Conservation (phyloP, 2,113 vertebrate species). For the Catharus minimus region DNA sequence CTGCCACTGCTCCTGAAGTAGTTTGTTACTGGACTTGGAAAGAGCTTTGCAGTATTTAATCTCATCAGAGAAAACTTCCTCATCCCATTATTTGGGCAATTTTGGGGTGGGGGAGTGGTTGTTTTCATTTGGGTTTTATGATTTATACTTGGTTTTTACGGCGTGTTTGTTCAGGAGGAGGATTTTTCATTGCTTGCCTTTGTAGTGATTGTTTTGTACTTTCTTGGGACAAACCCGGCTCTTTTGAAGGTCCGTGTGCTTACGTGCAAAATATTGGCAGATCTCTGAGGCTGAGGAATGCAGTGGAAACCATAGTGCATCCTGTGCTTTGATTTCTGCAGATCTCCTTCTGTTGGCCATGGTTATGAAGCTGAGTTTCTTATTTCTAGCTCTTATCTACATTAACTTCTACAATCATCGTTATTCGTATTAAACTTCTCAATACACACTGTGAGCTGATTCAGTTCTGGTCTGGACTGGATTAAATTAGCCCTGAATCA, state of each 20-base stretch:
- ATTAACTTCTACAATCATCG: fast-evolving
- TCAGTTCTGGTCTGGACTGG: neutral
- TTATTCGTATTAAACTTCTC: fast-evolving
- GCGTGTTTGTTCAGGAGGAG: conserved; percentile 70
- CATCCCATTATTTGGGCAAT: conserved; percentile 59
- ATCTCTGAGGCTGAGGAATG: conserved; percentile 60
- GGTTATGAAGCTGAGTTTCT: conserved; percentile 15
- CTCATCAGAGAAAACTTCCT: conserved; percentile 70
- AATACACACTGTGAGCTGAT: neutral
- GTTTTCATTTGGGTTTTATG: conserved; percentile 57
- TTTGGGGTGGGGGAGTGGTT: conserved; percentile 62
- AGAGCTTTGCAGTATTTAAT: conserved; percentile 56
- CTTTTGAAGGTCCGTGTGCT: conserved; percentile 73
- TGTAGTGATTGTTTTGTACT: conserved; percentile 70
- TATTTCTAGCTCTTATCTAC: neutral
- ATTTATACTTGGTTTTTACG: conserved; percentile 58
- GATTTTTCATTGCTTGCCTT: conserved; percentile 69
- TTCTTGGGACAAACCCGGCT: conserved; percentile 67
- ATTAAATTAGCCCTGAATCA: neutral
- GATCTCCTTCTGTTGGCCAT: neutral
- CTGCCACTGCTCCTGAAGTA: conserved; percentile 25
- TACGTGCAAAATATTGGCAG: conserved; percentile 68
- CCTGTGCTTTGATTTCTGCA: conserved; percentile 74
- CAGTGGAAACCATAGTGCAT: conserved; percentile 59
- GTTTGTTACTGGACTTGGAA: conserved; percentile 66